Evolutionary conservation across 2,113 vertebrate genomes (phyloP), one percentile per base, ranked within the genome.

Genomic region (Psittacula cyanocephala): DNA sequence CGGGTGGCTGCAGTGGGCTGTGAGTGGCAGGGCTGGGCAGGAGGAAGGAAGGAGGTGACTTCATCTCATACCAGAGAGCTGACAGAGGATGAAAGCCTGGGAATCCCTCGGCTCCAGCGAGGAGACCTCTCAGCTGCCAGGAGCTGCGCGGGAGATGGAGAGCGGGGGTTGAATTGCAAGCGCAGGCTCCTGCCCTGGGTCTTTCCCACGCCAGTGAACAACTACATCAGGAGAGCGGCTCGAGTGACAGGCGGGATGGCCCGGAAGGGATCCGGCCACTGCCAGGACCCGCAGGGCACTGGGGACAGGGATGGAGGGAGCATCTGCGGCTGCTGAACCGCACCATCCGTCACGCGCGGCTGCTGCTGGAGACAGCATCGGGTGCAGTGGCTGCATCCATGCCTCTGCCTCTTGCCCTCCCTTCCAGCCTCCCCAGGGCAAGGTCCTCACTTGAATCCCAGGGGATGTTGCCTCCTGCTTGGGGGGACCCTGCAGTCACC

Each of bases 401-500:
- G 3, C 47, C 62, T 11, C 60, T 31, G n/a, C 35, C 23, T 18
- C 10, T 43, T 47, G 72, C 33, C 16, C n/a, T 25, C 43, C 16
- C 39, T 39, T 50, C 37, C 43, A 6, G 14, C 18, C 50, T 60
- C 39, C 46, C 39, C 22, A 3, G 47, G 43, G 23, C 77, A 69
- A 0, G 0, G 23, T 4, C 43, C 35, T 29, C 15, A 0, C 69
- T 41, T 23, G 25, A 16, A 0, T 3, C 20, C 70, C 2, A 0
- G n/a, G 16, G 7, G 10, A n/a, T 10, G 5, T 19, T 43, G 8
- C 18, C 76, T 37, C 18, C 76, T 24, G 13, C 47, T 23, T 11
- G 27, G 10, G 19, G 8, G 13, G 35, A 43, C 27, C 35, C 62
- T 6, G 31, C 18, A 17, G 11, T 7, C 47, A 6, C 62, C 62